Conservation (phyloP, 2,113 vertebrate genomes). For the Setophaga coronata region DNA sequence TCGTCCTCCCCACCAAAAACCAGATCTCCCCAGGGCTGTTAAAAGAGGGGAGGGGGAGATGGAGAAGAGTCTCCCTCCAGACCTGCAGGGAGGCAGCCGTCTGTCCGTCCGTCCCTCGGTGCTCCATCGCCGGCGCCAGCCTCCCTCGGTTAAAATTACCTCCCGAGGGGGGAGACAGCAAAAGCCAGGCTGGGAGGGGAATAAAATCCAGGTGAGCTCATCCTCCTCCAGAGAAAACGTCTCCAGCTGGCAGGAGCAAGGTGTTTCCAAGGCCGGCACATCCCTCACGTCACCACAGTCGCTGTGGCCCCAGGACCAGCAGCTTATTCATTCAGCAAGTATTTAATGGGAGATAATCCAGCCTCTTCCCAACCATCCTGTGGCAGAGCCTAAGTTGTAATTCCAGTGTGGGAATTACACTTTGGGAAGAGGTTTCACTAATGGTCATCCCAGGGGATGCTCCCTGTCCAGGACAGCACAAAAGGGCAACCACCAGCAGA, state of each 20-base stretch:
- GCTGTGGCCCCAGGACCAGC: background rate
- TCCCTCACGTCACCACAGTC: constrained; percentile 31
- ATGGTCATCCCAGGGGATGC: background rate
- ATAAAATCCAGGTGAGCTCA: constrained; percentile 51
- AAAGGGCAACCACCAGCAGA: background rate
- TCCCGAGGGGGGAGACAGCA: background rate
- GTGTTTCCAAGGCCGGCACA: background rate
- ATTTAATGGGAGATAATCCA: background rate
- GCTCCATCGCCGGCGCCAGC: background rate
- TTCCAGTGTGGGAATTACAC: background rate
- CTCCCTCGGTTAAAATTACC: background rate
- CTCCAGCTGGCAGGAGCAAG: background rate
- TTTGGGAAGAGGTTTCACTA: background rate
- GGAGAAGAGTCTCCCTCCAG: background rate
- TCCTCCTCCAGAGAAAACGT: background rate
- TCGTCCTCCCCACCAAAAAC: background rate
- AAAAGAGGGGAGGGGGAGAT: background rate
- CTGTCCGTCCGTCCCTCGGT: background rate
- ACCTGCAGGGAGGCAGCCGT: background rate
- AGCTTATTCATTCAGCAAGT: background rate
- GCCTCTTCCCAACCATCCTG: background rate
- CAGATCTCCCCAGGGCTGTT: background rate
- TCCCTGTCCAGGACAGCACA: accelerated
- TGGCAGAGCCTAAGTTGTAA: background rate
- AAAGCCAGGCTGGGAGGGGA: constrained; percentile 29